Percentiles rank a stretch among this genome's conserved stretches.
Evolutionary conservation across 2,113 vertebrate species (phyloP).

Genomic region (Entelurus aequoreus): DNA sequence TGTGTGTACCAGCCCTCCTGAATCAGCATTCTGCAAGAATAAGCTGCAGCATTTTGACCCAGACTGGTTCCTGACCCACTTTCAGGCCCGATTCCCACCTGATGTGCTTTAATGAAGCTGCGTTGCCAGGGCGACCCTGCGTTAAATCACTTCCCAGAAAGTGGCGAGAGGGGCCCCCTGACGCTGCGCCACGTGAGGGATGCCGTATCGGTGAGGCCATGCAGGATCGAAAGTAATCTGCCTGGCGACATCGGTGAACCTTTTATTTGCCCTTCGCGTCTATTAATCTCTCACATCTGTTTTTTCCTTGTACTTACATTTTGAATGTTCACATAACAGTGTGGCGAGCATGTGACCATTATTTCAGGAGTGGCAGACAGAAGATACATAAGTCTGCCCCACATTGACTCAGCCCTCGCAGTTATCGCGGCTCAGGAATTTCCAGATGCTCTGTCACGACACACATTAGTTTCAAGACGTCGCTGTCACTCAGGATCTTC

Average conservation of each 20-base stretch:
- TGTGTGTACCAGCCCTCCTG: background rate
- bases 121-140: conserved; percentile 34
- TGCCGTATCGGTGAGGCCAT: background rate
- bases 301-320: too few species aligned
- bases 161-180: conserved; percentile 16
- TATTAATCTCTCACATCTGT: too few species aligned
- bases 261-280: too few species aligned
- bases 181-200: conserved; percentile 1
- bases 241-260: too few species aligned
- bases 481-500: conserved; percentile 30
- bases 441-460: conserved; percentile 2
- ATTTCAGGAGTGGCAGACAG: too few species aligned
- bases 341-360: too few species aligned
- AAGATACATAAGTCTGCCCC: too few species aligned
- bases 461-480: conserved; percentile 12
- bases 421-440: conserved; percentile 9
- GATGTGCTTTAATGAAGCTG: conserved; percentile 33
- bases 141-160: conserved; percentile 25
- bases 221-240: conserved; percentile 15
- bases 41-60: conserved; percentile 1
- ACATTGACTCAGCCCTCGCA: background rate
- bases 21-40: conserved; percentile 13
- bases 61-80: conserved; percentile 17
- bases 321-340: too few species aligned
- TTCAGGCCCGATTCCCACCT: conserved; percentile 12